Conservation (phyloP, 2,888 invertebrate genomes). For the Scaptomyza cyrtandrae region DNA sequence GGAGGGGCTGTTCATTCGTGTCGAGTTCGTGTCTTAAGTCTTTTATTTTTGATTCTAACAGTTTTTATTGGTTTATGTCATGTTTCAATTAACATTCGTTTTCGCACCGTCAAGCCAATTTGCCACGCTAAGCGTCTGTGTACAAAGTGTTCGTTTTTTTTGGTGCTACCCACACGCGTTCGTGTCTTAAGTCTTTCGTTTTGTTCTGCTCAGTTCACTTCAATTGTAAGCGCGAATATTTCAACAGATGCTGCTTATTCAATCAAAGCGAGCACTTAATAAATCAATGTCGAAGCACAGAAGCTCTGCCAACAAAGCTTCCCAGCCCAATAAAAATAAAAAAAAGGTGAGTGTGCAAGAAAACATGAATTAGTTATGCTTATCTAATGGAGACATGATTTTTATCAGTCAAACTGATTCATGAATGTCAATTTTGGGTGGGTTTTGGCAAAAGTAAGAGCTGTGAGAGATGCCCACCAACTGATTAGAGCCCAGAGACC, state of each 20-base stretch:
- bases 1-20: conserved; percentile 12
- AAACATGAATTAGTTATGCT: conserved; percentile 33
- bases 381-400: conserved; percentile 58
- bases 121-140: conserved; percentile 17
- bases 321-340: conserved; percentile 22
- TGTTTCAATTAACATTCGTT: conserved; percentile 54
- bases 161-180: conserved; percentile 58
- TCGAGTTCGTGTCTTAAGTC: conserved; percentile 53
- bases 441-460: conserved; percentile 4
- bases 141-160: conserved; percentile 5
- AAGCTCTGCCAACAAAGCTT: conserved; percentile 41
- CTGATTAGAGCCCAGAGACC: conserved; percentile 54
- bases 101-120: conserved; percentile 44
- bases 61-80: conserved; percentile 68
- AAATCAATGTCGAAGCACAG: conserved; percentile 61
- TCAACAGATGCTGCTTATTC: conserved; percentile 25
- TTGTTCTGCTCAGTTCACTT: conserved; percentile 22
- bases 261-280: conserved; percentile 63
- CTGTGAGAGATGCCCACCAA: conserved; percentile 45
- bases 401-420: conserved; percentile 48
- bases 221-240: conserved; percentile 43
- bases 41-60: conserved; percentile 25
- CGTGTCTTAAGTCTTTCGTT: conserved; percentile 49
- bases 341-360: conserved; percentile 37
- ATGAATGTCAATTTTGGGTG: conserved; percentile 62